A percentile compares a stretch with the other conserved stretches of the same genome.
These are phyloP conservation scores for Galagoides demidoff DNA, from an alignment of 2,797 vertebrate species.

Conservation along the genomic window DNA sequence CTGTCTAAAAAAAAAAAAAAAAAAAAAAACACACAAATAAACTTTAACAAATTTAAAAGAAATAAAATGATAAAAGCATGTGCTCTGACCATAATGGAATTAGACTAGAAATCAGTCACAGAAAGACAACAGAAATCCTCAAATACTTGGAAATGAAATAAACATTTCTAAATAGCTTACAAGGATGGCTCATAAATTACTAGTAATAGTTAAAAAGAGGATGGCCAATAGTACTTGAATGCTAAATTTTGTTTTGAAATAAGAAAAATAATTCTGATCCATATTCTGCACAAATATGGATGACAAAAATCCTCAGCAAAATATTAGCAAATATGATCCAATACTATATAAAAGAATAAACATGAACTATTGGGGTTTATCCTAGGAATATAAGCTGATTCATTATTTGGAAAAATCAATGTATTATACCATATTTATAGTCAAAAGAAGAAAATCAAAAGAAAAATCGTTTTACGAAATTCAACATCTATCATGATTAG, in stretches of 20 bases:
- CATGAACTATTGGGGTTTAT: background rate
- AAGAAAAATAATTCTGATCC: background rate
- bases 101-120: background rate
- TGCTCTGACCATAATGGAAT: background rate
- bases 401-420: background rate
- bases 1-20: no score
- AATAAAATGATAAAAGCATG: background rate
- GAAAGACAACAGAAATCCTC: background rate
- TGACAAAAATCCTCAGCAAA: background rate
- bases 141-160: background rate
- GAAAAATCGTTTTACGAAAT: background rate
- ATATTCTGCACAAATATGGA: background rate
- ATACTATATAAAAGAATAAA: background rate
- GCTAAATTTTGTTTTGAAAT: background rate
- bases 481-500: background rate
- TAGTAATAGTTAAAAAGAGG: background rate
- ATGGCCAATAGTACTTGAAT: background rate
- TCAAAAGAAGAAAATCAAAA: background rate
- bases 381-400: background rate
- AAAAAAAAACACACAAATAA: no score
- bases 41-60: background rate
- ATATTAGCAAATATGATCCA: background rate
- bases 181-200: background rate
- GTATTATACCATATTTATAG: background rate
- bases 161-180: background rate